Conservation (phyloP, 2,113 vertebrate species). For the Lanius collurio region DNA sequence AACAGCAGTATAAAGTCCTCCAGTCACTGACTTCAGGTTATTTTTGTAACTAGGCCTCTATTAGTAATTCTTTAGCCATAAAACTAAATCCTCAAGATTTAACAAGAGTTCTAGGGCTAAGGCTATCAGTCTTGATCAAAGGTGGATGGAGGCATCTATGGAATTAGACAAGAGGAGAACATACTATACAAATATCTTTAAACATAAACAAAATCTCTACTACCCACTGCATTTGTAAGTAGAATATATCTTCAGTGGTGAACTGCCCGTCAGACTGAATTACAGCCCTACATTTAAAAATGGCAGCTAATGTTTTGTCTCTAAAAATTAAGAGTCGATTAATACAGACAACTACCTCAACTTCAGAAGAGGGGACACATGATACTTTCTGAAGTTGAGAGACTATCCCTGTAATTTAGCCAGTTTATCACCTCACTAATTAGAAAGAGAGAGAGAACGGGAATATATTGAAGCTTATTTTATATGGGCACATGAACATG, state of each 20-base stretch:
- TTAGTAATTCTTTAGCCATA: neutral
- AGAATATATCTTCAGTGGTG: neutral
- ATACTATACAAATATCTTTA: neutral
- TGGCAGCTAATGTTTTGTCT: neutral
- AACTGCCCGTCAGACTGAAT: neutral
- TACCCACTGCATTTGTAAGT: neutral
- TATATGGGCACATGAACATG: neutral
- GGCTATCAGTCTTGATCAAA: neutral
- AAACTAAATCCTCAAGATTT: slow-evolving; percentile 18
- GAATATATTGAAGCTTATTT: neutral
- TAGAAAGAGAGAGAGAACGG: neutral
- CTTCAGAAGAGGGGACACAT: neutral
- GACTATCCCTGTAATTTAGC: neutral
- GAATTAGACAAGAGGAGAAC: neutral
- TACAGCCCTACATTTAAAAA: neutral
- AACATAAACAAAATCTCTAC: neutral
- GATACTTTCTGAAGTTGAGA: neutral
- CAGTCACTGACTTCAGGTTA: neutral
- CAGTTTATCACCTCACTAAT: neutral
- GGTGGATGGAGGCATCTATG: neutral
- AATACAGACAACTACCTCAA: neutral
- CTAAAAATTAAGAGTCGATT: neutral
- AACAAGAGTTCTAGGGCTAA: neutral
- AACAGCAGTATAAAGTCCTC: neutral
- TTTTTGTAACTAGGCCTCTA: neutral